Conservation (phyloP, 2,113 vertebrate genomes). For the Halcyon senegalensis region DNA sequence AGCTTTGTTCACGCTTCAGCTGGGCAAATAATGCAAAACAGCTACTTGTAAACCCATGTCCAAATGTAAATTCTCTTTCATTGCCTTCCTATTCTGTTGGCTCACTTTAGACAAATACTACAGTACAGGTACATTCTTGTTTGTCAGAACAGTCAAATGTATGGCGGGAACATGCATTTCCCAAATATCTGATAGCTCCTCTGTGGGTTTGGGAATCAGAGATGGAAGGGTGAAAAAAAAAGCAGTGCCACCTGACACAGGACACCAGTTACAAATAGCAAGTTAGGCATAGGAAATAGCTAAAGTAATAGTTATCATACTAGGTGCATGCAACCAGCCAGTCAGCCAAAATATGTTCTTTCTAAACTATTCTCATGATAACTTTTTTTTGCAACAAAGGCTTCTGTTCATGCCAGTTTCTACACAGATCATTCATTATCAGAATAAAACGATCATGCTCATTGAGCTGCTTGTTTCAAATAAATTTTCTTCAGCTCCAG, state of each 20-base stretch:
- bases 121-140: background rate
- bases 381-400: background rate
- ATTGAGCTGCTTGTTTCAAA: slow-evolving; percentile 19
- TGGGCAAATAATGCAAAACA: slow-evolving; percentile 12
- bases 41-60: background rate
- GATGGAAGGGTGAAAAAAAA: background rate
- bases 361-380: background rate
- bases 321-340: background rate
- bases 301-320: background rate
- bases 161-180: background rate
- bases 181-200: background rate
- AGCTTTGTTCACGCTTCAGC: background rate
- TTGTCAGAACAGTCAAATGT: background rate
- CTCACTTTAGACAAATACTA: background rate
- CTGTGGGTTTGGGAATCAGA: background rate
- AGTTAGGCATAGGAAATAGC: background rate
- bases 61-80: slow-evolving; percentile 16
- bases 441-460: background rate
- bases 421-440: slow-evolving; percentile 10
- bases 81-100: background rate
- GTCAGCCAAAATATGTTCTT: background rate
- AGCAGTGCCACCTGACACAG: background rate
- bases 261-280: background rate
- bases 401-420: background rate
- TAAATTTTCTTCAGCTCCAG: background rate